Evolutionary conservation across 1,140 invertebrate species (phyloP), one percentile per base, ranked within the genome.

Genomic region (Drosophila pandora): DNA sequence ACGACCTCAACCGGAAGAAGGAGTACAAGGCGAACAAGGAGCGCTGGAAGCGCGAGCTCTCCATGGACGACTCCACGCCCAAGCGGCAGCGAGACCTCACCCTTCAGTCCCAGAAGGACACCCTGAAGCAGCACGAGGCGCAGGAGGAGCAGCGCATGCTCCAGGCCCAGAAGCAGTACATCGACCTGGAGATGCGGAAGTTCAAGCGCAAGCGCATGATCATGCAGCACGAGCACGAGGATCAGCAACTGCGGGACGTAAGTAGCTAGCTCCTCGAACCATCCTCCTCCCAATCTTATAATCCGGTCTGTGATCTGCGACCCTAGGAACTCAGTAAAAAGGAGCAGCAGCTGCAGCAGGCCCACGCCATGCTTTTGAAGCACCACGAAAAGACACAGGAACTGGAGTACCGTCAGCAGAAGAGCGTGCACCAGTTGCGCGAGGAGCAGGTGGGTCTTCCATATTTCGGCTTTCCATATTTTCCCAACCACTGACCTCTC

Each of bases 1-100:
- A 98, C 89, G 96, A 97, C 91, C 93, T 95, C 61, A 96, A 98
- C 83, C 97, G 98, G 92, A 99, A 99, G 93, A 97, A 97, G 91
- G 98, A 99, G 92, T 99, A 99, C 93, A 99, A 99, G 93, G 95
- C 95, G 47, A 99, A 97, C 91, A 99, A 99, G 93, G 99, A 99
- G 91, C 93, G 97, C 82, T 98, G 97, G 95, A 99, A 98, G 95
- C 95, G 96, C 90, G 97, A 98, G 92, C 93, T 99, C 39, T 96
- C 95, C 50, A 95, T 97, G 92, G 97, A 98, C 91, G 96, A 97
- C 90, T 95, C 96, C 30, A 98, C 97, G 70, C 97, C 97, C 13
- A 98, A 98, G 92, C 94, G 97, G 83, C 97, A 98, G 92, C 94
- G 96, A 76, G 98, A 99, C 91, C 96, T 97, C 48, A 96, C 96